Percentiles rank a stretch among this genome's conserved stretches.
Evolutionary conservation across 2,113 vertebrate genomes (phyloP).

Genomic region (Otolemur garnettii): DNA sequence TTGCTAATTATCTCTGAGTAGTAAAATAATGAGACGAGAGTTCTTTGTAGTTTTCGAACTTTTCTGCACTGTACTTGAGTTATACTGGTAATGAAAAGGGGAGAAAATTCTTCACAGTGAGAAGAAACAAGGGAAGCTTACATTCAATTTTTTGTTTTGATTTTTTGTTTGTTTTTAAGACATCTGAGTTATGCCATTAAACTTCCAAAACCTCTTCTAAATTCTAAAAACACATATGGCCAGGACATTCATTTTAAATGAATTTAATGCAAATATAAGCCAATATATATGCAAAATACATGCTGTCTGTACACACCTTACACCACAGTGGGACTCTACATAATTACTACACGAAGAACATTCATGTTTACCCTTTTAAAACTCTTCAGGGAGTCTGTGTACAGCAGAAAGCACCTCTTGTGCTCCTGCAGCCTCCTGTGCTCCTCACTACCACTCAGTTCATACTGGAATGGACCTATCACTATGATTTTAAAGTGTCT

Average conservation of each 20-base stretch:
- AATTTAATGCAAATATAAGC: neutral
- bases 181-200: neutral
- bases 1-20: neutral
- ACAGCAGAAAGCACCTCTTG: neutral
- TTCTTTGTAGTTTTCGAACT: neutral
- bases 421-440: neutral
- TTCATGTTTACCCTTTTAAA: neutral
- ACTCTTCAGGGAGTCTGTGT: neutral
- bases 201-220: conserved; percentile 9
- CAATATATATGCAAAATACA: neutral
- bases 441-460: neutral
- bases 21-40: neutral
- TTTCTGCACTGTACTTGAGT: neutral
- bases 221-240: conserved; percentile 23
- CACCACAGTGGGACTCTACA: neutral
- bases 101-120: neutral
- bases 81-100: neutral
- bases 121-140: conserved; percentile 1
- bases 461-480: too few species aligned
- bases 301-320: neutral
- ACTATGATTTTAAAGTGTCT: neutral
- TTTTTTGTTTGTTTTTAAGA: conserved; percentile 25
- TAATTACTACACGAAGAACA: neutral
- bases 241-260: conserved; percentile 4
- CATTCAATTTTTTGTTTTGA: neutral